phyloP scores from a whole-genome alignment of 2,797 vertebrate species.

The Acestrorhynchus altus region DNA sequence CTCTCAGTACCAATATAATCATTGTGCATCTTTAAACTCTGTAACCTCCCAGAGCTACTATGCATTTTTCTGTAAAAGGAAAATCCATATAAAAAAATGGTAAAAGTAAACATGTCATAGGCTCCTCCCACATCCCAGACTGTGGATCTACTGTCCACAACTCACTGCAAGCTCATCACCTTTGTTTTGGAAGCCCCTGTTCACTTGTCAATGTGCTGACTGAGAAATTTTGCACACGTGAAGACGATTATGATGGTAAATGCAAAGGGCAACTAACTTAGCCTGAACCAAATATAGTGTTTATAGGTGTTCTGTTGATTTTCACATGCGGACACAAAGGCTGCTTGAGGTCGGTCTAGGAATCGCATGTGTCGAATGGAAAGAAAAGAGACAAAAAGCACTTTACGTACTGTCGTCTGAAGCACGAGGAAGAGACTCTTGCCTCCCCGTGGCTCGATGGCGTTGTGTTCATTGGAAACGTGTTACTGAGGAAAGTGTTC shows the following conservation, averaged over 20 bases:
- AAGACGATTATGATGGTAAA: background rate
- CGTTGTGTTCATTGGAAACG: conserved; percentile 27
- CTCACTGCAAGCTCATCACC: background rate
- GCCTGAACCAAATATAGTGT: conserved; percentile 53
- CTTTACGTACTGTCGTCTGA: conserved; percentile 37
- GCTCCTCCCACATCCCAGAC: no score
- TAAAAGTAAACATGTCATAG: no score
- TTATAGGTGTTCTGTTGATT: conserved; percentile 18
- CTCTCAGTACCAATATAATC: no score
- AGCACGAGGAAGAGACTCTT: background rate
- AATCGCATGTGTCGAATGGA: conserved; percentile 4
- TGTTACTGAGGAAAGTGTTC: conserved; percentile 24
- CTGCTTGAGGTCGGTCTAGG: conserved; percentile 29
- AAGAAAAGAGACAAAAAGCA: conserved; percentile 36
- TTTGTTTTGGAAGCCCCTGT: background rate
- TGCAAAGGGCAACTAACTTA: conserved; percentile 25
- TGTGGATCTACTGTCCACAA: no score
- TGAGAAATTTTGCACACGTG: conserved; percentile 6
- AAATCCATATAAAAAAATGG: no score
- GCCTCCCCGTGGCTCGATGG: background rate
- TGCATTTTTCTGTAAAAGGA: no score
- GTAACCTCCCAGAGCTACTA: no score
- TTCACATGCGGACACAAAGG: conserved; percentile 14
- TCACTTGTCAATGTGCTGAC: background rate
- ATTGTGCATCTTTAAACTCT: no score